These are phyloP conservation scores for Apodemia duryi DNA, from an alignment of 2,888 invertebrate species.

Conservation along the genomic window DNA sequence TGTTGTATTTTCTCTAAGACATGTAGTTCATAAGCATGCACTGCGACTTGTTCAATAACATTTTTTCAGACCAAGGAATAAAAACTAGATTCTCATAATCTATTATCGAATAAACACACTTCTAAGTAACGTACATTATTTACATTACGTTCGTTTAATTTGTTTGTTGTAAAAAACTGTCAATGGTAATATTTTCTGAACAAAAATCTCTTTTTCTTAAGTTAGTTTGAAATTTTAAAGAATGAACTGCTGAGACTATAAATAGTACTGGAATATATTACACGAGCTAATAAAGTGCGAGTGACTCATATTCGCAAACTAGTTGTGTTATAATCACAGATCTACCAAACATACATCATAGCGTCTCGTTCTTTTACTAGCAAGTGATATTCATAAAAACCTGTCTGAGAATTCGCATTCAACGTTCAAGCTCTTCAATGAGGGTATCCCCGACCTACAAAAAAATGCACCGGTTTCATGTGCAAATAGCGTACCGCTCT, in stretches of 20 bases:
- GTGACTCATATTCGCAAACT: constrained; percentile 12
- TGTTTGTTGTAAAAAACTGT: too few relatives aligned
- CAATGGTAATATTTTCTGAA: too few relatives aligned
- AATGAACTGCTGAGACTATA: background rate
- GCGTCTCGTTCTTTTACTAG: constrained; percentile 9
- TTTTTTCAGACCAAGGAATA: too few relatives aligned
- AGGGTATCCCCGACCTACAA: constrained; percentile 71
- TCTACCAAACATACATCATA: background rate
- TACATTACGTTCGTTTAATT: too few relatives aligned
- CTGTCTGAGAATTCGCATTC: constrained; percentile 55
- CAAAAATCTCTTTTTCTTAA: too few relatives aligned
- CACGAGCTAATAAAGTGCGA: background rate
- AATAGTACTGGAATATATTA: background rate
- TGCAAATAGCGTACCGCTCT: constrained; percentile 52
- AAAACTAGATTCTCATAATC: too few relatives aligned
- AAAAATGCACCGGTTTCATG: constrained; percentile 46
- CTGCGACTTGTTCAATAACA: too few relatives aligned
- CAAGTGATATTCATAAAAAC: constrained; percentile 40
- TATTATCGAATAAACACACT: too few relatives aligned
- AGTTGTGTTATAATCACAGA: background rate
- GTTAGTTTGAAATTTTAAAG: too few relatives aligned
- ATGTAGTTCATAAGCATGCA: too few relatives aligned
- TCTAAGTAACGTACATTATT: too few relatives aligned
- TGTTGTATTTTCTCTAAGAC: too few relatives aligned
- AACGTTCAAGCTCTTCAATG: constrained; percentile 39